Evolutionary conservation across 2,888 invertebrate species (phyloP), one percentile per base, ranked within the genome.

Genomic region (Ochropleura leucogaster): DNA sequence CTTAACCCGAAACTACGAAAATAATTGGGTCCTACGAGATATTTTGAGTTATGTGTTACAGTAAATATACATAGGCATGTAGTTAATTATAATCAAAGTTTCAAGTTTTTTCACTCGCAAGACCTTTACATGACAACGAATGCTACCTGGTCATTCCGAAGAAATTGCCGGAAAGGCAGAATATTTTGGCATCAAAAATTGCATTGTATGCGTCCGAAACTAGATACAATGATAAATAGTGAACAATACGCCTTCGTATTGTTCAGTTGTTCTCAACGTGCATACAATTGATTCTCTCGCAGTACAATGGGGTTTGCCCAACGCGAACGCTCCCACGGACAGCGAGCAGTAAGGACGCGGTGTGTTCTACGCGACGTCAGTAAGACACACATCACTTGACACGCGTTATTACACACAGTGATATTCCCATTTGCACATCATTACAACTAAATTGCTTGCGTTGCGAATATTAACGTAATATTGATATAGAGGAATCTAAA

Each of bases 311-410:
- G 16, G 30, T 30, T 83, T 79, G 71, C 63, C 18, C 47, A 76
- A 86, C 8, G 20, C 63, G 84, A 76, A 86, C 8, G 20, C 63
- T 86, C 85, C 74, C 85, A 85, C 84, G 73, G n/a, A 44, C 60
- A n/a, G 6, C 9, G 46, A n/a, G 7, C 46, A 18, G 20, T 44
- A n/a, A 77, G 67, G 74, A 65, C 74, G 65, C 16, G 3, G 60
- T 62, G 64, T 67, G 72, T 42, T 70, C 47, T 18, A 20, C 79
- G 71, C 68, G 79, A 12, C 30, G 12, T 47, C 60, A 14, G 65
- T 12, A 44, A 47, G 14, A 51, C 77, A 47, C 47, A 30, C 40
- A 20, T 10, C 30, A 30, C 30, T 46, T 68, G 46, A 46, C 55
- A 71, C 51, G 42, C 55, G 59, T 55, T 77, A 69, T 66, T 67